Evolutionary conservation across 2,888 invertebrate species (phyloP).

Genomic region (Leptopterna dolabrata): DNA sequence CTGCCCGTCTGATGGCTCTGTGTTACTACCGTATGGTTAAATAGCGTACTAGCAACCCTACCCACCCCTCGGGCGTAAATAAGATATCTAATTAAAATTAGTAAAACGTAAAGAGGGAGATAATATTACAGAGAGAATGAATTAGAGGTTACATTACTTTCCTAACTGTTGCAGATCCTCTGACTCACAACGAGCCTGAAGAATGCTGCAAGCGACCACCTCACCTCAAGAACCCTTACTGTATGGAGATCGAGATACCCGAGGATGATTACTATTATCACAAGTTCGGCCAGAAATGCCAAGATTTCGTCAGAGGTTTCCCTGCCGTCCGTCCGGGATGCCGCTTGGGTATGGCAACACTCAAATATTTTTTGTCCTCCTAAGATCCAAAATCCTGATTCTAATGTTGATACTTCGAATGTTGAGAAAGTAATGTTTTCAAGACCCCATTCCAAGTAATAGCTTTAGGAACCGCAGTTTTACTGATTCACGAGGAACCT

Average conservation of each 20-base stretch:
- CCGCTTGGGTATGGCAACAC: slow-evolving; percentile 69
- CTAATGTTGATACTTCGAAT: neutral
- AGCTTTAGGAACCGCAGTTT: too few relatives aligned
- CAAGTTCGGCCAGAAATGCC: slow-evolving; percentile 84
- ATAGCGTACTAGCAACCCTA: too few relatives aligned
- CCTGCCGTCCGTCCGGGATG: slow-evolving; percentile 90
- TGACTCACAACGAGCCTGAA: slow-evolving; percentile 89
- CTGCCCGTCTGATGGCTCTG: too few relatives aligned
- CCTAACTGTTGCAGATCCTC: slow-evolving; percentile 74
- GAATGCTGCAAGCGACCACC: slow-evolving; percentile 87
- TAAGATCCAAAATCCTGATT: neutral
- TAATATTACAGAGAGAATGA: too few relatives aligned
- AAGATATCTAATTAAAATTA: too few relatives aligned
- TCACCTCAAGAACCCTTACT: slow-evolving; percentile 89
- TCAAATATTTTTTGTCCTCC: slow-evolving; percentile 69
- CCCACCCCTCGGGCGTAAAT: too few relatives aligned
- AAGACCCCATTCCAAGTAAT: too few relatives aligned
- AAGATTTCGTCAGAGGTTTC: slow-evolving; percentile 90
- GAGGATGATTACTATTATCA: slow-evolving; percentile 92
- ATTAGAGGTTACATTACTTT: neutral
- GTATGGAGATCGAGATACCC: slow-evolving; percentile 88
- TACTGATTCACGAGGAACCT: too few relatives aligned
- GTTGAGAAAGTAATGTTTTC: neutral
- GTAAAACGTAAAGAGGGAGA: too few relatives aligned
- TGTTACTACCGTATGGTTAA: too few relatives aligned